A percentile compares a stretch with the other conserved stretches of the same genome.
Evolutionary conservation across 2,113 vertebrate species (phyloP).

Genomic region (Trachemys scripta): DNA sequence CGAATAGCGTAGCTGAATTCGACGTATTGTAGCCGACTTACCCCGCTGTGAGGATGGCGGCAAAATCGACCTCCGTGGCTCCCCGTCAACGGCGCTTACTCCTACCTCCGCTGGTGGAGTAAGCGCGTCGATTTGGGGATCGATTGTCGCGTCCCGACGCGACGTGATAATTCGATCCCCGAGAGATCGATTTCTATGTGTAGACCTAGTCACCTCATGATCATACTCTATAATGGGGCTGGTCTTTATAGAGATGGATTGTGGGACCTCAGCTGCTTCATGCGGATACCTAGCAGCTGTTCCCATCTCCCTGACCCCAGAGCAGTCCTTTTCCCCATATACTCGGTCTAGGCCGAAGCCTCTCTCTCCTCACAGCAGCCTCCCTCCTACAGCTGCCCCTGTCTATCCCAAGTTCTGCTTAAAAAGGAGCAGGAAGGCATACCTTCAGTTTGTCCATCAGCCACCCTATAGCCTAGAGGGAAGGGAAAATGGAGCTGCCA

Average conservation of each 20-base stretch:
- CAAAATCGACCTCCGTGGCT: too few relatives aligned
- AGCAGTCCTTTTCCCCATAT: rapidly evolving
- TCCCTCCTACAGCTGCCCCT: conserved; percentile 45
- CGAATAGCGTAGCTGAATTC: too few relatives aligned
- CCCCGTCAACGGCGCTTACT: too few relatives aligned
- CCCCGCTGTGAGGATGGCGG: too few relatives aligned
- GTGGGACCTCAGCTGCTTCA: not conserved
- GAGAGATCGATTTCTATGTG: too few relatives aligned
- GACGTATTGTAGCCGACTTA: too few relatives aligned
- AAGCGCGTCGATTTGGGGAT: too few relatives aligned
- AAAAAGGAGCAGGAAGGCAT: not conserved
- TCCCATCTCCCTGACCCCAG: not conserved
- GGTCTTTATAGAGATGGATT: not conserved
- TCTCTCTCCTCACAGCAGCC: not conserved
- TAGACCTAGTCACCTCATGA: not conserved
- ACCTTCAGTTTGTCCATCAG: not conserved
- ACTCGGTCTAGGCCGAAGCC: rapidly evolving
- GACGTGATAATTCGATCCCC: too few relatives aligned
- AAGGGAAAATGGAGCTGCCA: not conserved
- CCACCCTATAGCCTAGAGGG: not conserved
- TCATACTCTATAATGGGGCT: rapidly evolving
- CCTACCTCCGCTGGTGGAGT: too few relatives aligned
- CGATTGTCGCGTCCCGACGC: too few relatives aligned
- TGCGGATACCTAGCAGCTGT: conserved; percentile 32
- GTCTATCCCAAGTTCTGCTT: not conserved